A percentile compares a stretch with the other conserved stretches of the same genome.
phyloP scores from a whole-genome alignment of 2,888 invertebrate species.

The Cephus nigrinus region DNA sequence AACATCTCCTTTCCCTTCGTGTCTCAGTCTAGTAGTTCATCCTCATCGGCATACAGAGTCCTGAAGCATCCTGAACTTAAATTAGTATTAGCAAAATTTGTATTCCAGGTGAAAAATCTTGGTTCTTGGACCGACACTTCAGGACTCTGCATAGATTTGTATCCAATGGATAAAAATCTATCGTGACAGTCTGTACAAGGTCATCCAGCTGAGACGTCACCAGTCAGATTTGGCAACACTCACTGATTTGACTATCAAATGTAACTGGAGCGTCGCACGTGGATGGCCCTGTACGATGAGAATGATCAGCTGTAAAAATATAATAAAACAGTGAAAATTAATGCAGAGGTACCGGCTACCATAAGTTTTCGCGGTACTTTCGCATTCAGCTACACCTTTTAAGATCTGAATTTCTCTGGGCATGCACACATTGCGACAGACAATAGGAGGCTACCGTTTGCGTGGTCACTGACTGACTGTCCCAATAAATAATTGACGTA shows the following conservation, averaged over 20 bases:
- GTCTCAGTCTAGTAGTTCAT: background rate
- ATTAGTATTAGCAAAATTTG: background rate
- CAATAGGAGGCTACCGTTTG: conserved; percentile 41
- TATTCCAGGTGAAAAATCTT: background rate
- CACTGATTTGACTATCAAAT: background rate
- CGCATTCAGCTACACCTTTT: background rate
- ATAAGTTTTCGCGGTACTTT: background rate
- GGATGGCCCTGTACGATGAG: background rate
- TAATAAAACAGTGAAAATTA: background rate
- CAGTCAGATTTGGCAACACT: background rate
- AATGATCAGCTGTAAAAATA: background rate
- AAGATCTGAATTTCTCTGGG: conserved; percentile 7
- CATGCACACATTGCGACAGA: conserved; percentile 55
- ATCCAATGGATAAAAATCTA: background rate
- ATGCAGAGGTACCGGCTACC: background rate
- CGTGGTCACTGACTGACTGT: background rate
- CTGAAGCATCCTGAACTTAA: conserved; percentile 21
- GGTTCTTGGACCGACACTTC: background rate
- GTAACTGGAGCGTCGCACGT: background rate
- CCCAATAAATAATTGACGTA: background rate
- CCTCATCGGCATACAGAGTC: conserved; percentile 23
- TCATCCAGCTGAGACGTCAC: background rate
- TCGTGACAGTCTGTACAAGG: background rate
- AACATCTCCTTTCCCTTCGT: conserved; percentile 40
- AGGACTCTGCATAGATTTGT: conserved; percentile 23